phyloP scores from a whole-genome alignment of 2,113 vertebrate genomes.

The Felis chaus region DNA sequence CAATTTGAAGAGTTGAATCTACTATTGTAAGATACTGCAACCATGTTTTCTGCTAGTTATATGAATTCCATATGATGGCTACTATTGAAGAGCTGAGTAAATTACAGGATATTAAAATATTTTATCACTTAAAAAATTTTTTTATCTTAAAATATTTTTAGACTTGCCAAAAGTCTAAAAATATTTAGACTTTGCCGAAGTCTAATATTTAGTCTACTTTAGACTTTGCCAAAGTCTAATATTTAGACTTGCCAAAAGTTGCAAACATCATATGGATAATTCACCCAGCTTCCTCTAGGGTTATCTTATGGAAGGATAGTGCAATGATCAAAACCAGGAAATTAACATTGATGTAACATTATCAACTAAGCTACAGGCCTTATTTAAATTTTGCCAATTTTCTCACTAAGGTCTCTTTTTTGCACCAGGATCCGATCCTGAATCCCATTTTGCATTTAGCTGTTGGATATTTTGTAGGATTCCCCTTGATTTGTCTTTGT shows the following conservation, averaged over 20 bases:
- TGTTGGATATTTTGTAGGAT: background rate
- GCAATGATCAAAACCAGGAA: background rate
- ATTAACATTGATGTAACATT: background rate
- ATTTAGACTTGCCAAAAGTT: background rate
- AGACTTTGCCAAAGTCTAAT: too few species aligned
- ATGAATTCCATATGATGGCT: background rate
- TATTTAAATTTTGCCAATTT: background rate
- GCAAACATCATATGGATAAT: background rate
- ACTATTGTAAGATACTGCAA: background rate
- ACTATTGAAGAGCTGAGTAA: background rate
- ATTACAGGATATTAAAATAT: slow-evolving; percentile 20
- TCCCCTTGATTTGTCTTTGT: background rate
- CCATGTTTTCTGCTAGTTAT: background rate
- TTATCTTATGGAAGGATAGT: background rate
- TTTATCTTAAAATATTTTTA: slow-evolving; percentile 41
- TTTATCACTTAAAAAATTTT: background rate
- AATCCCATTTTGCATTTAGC: background rate
- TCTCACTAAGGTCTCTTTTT: background rate
- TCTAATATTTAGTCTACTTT: too few species aligned
- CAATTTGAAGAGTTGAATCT: background rate
- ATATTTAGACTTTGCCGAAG: too few species aligned
- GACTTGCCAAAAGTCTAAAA: background rate
- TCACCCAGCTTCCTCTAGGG: background rate
- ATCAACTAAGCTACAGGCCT: background rate
- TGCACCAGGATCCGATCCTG: background rate